These are phyloP conservation scores for Barnardius zonarius DNA, from an alignment of 2,113 vertebrate genomes.

Conservation along the genomic window DNA sequence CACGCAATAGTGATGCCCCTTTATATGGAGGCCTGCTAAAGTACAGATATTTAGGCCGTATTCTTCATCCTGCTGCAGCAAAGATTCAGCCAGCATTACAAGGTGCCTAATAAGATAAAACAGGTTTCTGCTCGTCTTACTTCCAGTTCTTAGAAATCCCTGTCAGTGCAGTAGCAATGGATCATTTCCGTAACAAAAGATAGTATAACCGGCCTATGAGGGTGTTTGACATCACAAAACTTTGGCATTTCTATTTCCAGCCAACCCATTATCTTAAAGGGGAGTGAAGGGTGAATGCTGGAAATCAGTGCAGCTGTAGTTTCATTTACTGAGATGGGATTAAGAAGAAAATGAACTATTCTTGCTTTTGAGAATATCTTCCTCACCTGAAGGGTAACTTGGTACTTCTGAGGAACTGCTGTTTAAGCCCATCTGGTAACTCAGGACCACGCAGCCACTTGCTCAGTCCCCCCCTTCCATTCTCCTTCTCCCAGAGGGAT, in stretches of 20 bases:
- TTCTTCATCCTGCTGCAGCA: background rate
- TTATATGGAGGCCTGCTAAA: background rate
- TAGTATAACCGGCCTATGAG: too few relatives aligned
- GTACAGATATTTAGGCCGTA: background rate
- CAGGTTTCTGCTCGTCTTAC: background rate
- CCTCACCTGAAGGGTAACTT: background rate
- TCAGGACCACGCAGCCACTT: background rate
- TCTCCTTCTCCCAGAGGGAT: background rate
- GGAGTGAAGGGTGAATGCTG: background rate
- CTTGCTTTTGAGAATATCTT: background rate
- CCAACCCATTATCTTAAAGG: background rate
- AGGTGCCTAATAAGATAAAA: background rate
- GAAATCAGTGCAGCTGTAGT: background rate
- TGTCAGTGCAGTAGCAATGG: background rate
- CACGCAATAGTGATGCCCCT: rapidly evolving
- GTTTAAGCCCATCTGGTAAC: background rate
- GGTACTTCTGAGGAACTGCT: background rate
- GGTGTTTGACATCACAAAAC: background rate
- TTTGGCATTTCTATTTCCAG: background rate
- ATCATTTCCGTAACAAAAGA: background rate
- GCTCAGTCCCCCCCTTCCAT: background rate
- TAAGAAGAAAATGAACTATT: background rate
- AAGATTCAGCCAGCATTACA: background rate
- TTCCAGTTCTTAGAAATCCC: background rate
- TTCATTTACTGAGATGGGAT: background rate